A percentile compares a stretch with the other conserved stretches of the same genome.
phyloP scores from a whole-genome alignment of 2,888 invertebrate species.

The Dicranocentrus wangi region DNA sequence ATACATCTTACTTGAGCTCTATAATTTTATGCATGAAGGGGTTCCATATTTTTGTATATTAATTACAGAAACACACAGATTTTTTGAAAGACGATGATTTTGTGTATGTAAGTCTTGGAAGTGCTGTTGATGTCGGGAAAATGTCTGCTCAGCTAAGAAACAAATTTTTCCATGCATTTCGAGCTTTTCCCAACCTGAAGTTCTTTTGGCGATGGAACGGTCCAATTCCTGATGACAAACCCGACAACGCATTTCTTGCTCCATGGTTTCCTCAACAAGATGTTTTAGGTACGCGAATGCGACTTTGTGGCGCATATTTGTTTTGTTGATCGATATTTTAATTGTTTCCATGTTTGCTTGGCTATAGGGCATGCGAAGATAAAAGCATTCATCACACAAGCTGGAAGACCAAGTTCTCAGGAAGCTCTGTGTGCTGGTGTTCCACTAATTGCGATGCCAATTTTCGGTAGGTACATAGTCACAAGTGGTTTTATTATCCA shows the following conservation, averaged over 20 bases:
- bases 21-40: no score
- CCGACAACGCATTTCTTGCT: constrained; percentile 69
- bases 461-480: constrained; percentile 52
- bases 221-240: constrained; percentile 48
- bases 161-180: constrained; percentile 62
- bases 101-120: constrained; percentile 69
- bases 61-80: constrained; percentile 71
- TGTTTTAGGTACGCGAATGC: constrained; percentile 64
- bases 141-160: constrained; percentile 40
- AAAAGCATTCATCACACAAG: constrained; percentile 65
- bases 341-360: not conserved
- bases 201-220: constrained; percentile 73
- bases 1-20: no score
- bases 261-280: constrained; percentile 73
- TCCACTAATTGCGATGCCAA: constrained; percentile 60
- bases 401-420: constrained; percentile 61
- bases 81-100: constrained; percentile 65
- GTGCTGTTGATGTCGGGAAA: constrained; percentile 19
- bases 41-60: not conserved
- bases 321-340: constrained; percentile 24
- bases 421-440: constrained; percentile 70
- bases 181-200: constrained; percentile 45
- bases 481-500: not conserved
- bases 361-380: constrained; percentile 52
- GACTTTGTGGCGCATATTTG: constrained; percentile 31